These are phyloP conservation scores for Nesospiza acunhae DNA, from an alignment of 2,113 vertebrate species.

Conservation along the genomic window DNA sequence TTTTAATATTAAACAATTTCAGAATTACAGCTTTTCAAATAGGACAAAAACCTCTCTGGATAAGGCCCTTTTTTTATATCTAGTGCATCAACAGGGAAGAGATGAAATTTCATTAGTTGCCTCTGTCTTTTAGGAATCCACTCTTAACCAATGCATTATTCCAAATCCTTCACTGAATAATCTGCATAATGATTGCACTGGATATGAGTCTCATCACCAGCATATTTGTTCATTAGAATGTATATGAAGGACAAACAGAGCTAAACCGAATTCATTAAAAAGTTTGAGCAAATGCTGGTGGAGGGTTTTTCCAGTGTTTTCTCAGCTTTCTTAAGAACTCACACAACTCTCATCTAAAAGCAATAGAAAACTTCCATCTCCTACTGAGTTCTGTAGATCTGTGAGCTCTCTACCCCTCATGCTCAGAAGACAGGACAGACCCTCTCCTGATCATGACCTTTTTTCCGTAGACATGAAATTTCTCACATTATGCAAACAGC, in stretches of 20 bases:
- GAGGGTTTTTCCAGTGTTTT: neutral
- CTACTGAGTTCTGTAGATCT: neutral
- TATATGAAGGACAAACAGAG: neutral
- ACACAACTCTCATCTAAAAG: neutral
- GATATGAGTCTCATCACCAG: neutral
- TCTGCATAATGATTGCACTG: neutral
- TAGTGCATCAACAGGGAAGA: neutral
- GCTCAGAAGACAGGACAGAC: neutral
- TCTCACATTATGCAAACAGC: neutral
- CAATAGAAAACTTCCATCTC: neutral
- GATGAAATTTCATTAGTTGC: neutral
- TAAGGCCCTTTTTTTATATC: neutral
- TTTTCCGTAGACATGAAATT: neutral
- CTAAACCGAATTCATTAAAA: neutral
- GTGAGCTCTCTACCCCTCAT: neutral
- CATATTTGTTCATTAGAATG: neutral
- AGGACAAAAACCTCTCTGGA: neutral
- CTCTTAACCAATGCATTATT: neutral
- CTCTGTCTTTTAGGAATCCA: neutral
- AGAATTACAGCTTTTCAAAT: neutral
- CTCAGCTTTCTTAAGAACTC: neutral
- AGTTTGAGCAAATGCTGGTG: neutral
- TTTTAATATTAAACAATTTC: neutral
- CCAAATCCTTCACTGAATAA: neutral
- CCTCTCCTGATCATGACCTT: neutral